phyloP scores from a whole-genome alignment of 2,797 vertebrate species.

The Varecia variegata region DNA sequence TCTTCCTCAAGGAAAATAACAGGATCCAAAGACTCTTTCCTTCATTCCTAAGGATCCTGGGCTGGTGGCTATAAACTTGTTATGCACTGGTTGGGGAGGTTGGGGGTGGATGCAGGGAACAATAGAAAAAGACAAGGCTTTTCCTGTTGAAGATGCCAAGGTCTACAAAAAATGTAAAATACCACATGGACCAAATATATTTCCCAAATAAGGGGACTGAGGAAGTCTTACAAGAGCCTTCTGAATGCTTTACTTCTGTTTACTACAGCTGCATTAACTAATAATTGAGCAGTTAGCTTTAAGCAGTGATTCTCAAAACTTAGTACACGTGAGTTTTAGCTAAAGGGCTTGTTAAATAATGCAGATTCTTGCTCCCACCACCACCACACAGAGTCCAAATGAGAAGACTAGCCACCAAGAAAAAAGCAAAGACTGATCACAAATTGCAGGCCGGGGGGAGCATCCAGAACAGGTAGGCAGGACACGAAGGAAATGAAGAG shows the following conservation, averaged over 20 bases:
- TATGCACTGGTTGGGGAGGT: neutral
- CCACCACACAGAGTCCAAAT: neutral
- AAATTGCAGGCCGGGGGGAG: neutral
- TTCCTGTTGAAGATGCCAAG: neutral
- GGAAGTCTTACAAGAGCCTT: neutral
- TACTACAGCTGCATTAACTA: neutral
- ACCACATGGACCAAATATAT: neutral
- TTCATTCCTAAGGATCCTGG: neutral
- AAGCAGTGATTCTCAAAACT: neutral
- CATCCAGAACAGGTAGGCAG: neutral
- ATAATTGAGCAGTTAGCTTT: neutral
- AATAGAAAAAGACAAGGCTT: neutral
- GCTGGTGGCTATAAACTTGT: neutral
- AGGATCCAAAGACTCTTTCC: neutral
- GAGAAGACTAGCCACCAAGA: neutral
- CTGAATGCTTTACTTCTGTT: neutral
- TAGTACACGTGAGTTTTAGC: neutral
- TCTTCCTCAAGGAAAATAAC: slow-evolving; percentile 5
- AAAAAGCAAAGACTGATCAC: neutral
- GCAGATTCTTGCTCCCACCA: neutral
- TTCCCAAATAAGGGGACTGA: neutral
- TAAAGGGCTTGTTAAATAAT: neutral
- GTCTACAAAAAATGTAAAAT: neutral
- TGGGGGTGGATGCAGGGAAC: neutral
- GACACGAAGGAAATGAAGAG: neutral